Percentiles rank a stretch among this genome's conserved stretches.
Evolutionary conservation across 2,797 vertebrate species (phyloP).

Genomic region (Acanthiza pusilla): DNA sequence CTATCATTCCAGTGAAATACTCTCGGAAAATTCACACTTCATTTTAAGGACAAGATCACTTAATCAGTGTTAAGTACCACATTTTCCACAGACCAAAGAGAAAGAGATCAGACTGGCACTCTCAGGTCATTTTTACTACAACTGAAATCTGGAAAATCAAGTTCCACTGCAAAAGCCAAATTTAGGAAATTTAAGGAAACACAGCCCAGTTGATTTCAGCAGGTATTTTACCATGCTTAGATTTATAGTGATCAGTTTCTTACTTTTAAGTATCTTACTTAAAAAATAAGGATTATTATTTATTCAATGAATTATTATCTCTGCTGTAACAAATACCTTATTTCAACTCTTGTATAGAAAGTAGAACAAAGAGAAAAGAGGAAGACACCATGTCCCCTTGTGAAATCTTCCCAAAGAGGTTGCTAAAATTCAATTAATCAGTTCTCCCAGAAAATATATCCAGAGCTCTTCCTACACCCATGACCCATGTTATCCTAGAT

Average conservation of each 20-base stretch:
- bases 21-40: not conserved
- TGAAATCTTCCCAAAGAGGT: not conserved
- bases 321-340: not conserved
- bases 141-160: not conserved
- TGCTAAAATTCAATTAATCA: not conserved
- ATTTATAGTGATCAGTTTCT: not conserved
- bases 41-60: conserved; percentile 6
- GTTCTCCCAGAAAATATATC: not conserved
- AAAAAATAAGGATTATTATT: not conserved
- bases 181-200: not conserved
- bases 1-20: not conserved
- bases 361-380: not conserved
- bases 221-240: not conserved
- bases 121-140: not conserved
- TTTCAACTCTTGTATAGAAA: not conserved
- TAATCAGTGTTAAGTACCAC: not conserved
- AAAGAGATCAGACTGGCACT: not conserved
- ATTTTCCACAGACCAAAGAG: not conserved
- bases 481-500: not conserved
- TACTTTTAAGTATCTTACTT: not conserved
- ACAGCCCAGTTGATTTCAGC: not conserved
- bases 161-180: not conserved
- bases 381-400: not conserved
- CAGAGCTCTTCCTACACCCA: not conserved
- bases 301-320: not conserved